Evolutionary conservation across 2,113 vertebrate genomes (phyloP).

Genomic region (Pitta sordida): DNA sequence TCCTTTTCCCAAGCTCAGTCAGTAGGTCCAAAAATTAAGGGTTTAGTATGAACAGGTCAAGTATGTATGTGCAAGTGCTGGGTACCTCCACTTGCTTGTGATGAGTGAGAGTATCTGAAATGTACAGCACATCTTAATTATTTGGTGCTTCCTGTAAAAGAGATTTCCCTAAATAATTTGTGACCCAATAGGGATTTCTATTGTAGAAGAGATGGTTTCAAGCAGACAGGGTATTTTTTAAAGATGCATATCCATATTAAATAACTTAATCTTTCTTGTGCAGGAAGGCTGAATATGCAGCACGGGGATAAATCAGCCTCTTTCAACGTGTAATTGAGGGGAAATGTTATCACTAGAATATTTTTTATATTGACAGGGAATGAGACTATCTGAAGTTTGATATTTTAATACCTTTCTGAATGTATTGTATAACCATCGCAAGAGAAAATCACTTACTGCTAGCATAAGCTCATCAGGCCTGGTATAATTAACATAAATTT

Average conservation of each 20-base stretch:
- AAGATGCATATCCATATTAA: slow-evolving; percentile 30
- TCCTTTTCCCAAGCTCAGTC: not conserved
- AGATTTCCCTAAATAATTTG: slow-evolving; percentile 14
- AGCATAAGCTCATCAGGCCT: slow-evolving; percentile 53
- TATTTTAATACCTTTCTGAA: slow-evolving; percentile 61
- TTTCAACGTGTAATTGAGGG: slow-evolving; percentile 56
- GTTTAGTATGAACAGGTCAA: not conserved
- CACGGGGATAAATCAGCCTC: slow-evolving; percentile 33
- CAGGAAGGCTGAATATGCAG: slow-evolving; percentile 37
- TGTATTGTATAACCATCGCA: slow-evolving; percentile 15
- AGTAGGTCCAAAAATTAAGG: not conserved
- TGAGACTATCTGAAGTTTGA: slow-evolving; percentile 20
- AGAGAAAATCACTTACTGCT: slow-evolving; percentile 59
- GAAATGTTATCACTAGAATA: slow-evolving; percentile 49
- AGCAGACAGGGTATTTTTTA: slow-evolving; percentile 39
- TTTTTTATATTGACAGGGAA: slow-evolving; percentile 59
- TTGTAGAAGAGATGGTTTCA: slow-evolving; percentile 14
- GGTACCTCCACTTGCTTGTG: not conserved
- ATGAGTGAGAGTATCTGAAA: not conserved
- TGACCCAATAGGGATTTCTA: not conserved
- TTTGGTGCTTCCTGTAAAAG: not conserved
- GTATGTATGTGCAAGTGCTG: not conserved
- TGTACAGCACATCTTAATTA: slow-evolving; percentile 14
- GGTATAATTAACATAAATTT: slow-evolving; percentile 61
- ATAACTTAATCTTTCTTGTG: slow-evolving; percentile 47